Conservation (phyloP, 1,140 invertebrate species). For the Melanaphis sacchari region DNA sequence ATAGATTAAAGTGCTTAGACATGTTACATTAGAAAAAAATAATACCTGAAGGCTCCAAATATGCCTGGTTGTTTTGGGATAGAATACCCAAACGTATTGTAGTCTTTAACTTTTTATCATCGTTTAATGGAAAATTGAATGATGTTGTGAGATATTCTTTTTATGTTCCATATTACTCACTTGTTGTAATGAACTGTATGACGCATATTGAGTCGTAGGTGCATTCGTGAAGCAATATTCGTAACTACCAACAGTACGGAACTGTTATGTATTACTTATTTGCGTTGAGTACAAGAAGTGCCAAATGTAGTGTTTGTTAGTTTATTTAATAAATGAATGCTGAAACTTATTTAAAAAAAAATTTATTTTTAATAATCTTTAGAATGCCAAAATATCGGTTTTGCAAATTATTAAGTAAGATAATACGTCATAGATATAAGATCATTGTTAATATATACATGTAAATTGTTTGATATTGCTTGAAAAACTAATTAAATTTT, state of each 20-base stretch:
- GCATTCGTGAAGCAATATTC: neutral
- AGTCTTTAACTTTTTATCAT: neutral
- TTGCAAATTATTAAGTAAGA: too few species aligned
- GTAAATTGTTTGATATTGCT: neutral
- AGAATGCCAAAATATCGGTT: too few species aligned
- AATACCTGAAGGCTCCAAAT: neutral
- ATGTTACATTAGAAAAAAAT: neutral
- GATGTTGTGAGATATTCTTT: neutral
- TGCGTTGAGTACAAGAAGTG: neutral
- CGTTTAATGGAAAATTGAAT: neutral
- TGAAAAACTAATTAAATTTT: neutral
- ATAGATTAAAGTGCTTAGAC: too few species aligned
- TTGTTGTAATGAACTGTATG: neutral
- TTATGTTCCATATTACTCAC: neutral
- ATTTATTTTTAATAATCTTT: too few species aligned
- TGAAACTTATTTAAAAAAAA: too few species aligned
- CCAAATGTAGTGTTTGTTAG: neutral
- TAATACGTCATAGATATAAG: neutral
- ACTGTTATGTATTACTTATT: too few species aligned
- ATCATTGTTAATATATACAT: neutral
- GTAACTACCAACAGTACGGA: too few species aligned
- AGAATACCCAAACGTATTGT: neutral
- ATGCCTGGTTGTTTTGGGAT: neutral
- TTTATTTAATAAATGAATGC: neutral
- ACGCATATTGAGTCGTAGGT: neutral